Evolutionary conservation across 2,797 vertebrate genomes (phyloP), one percentile per base, ranked within the genome.

Genomic region (Sandelia bainsii): DNA sequence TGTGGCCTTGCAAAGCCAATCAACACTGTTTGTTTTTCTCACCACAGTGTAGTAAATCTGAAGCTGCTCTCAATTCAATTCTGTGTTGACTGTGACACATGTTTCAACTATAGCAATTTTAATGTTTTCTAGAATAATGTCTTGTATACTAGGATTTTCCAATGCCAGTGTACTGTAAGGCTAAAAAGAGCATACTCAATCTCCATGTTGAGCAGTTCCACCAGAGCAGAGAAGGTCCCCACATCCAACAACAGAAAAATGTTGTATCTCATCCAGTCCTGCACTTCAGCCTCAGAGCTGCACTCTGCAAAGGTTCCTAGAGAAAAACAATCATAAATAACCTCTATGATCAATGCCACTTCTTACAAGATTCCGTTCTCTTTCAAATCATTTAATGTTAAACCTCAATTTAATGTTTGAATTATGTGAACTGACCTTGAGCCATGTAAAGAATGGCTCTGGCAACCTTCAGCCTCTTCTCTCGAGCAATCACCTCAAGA

Each of bases 121-220:
- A 5, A 23, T 34, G 13, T 22, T 58, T 23, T 46, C 10, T 1
- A 8, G 14, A 49, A 19, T 27, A 39, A 46, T 34, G 53, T 16
- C 6, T 23, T 32, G 5, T n/a, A 53, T 7, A 23, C 0, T 22
- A 27, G 0, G 1, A 3, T 34, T 17, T 29, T 13, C 6, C n/a
- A 54, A 51, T 3, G 52, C 3, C 14, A 6, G 9, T 37, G 39
- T 39, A 19, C 14, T 46, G 4, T 9, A 12, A 13, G 13, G 1
- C 27, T 51, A 0, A 53, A 78, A 70, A 69, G 8, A 32, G 91
- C 96, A 91, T 94, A 99, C 98, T 99, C 98, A 0, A 99, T 97
- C 87, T 99, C 98, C 98, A 99, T 99, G 94, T 98, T 99, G 62
- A 99, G 96, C 77, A 99, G 95, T 84, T 99, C 98, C 92, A 99